Evolutionary conservation across 1,140 invertebrate genomes (phyloP).

Genomic region (Phenacoccus solenopsis): DNA sequence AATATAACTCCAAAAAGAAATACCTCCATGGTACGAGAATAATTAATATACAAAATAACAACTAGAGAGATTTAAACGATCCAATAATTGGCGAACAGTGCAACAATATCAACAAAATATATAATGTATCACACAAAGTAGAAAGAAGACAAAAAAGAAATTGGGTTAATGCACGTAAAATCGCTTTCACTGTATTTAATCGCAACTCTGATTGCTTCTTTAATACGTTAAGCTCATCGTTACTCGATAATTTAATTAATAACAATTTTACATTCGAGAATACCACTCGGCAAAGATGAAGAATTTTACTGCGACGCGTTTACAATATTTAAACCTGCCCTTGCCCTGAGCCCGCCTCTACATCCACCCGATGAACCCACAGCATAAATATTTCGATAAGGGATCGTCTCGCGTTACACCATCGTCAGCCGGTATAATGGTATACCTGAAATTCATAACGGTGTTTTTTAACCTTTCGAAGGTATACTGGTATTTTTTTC

Average conservation of each 20-base stretch:
- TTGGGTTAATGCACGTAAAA: conserved; percentile 14
- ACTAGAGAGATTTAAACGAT: too few species aligned
- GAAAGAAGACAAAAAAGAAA: conserved; percentile 9
- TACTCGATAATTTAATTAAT: conserved; percentile 9
- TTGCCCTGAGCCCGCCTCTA: too few species aligned
- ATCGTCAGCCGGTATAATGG: too few species aligned
- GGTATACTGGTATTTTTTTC: neutral
- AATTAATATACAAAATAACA: neutral
- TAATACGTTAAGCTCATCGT: conserved; percentile 2
- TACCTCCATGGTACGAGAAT: neutral
- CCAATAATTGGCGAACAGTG: neutral
- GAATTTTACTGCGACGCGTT: too few species aligned
- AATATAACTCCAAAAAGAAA: too few species aligned
- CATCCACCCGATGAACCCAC: too few species aligned
- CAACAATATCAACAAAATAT: neutral
- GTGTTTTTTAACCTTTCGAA: neutral
- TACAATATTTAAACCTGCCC: too few species aligned
- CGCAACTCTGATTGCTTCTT: conserved; percentile 9
- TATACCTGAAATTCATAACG: too few species aligned
- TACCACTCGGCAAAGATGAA: too few species aligned
- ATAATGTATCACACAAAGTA: neutral
- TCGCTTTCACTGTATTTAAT: conserved; percentile 16
- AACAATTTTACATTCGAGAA: neutral
- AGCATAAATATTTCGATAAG: too few species aligned
- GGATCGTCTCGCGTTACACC: too few species aligned